These are phyloP conservation scores for Nyctibius bracteatus DNA, from an alignment of 2,113 vertebrate species.

Conservation along the genomic window DNA sequence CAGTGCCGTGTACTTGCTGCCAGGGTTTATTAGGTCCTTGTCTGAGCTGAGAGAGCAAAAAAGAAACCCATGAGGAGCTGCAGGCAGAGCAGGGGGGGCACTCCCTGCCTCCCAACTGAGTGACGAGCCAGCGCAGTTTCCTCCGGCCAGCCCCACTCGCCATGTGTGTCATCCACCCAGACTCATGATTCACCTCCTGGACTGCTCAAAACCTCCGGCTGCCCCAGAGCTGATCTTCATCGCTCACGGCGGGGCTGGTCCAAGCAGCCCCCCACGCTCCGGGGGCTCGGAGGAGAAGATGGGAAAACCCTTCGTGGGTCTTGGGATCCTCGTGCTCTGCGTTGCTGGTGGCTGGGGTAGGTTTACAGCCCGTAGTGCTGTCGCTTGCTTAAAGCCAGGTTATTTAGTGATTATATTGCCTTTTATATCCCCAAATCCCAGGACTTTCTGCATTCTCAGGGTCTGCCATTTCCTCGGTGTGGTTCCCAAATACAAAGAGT, in stretches of 20 bases:
- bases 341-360: background rate
- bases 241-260: background rate
- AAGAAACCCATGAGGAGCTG: background rate
- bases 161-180: background rate
- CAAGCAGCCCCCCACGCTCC: rapidly evolving
- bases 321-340: slow-evolving; percentile 2
- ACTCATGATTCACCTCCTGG: slow-evolving; percentile 22
- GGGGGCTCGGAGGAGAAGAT: background rate
- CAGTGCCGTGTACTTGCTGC: background rate
- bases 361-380: background rate
- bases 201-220: background rate
- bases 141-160: background rate
- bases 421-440: background rate
- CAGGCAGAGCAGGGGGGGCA: background rate
- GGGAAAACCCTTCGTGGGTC: background rate
- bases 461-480: background rate
- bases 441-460: background rate
- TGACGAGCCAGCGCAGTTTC: slow-evolving; percentile 16
- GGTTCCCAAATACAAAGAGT: rapidly evolving
- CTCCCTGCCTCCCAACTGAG: background rate
- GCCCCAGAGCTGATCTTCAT: background rate
- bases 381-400: background rate
- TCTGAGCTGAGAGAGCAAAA: background rate
- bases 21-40: background rate
- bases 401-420: background rate